A percentile compares a stretch with the other conserved stretches of the same genome.
These are phyloP conservation scores for Lophotriccus pileatus DNA, from an alignment of 2,797 vertebrate species.

Conservation along the genomic window DNA sequence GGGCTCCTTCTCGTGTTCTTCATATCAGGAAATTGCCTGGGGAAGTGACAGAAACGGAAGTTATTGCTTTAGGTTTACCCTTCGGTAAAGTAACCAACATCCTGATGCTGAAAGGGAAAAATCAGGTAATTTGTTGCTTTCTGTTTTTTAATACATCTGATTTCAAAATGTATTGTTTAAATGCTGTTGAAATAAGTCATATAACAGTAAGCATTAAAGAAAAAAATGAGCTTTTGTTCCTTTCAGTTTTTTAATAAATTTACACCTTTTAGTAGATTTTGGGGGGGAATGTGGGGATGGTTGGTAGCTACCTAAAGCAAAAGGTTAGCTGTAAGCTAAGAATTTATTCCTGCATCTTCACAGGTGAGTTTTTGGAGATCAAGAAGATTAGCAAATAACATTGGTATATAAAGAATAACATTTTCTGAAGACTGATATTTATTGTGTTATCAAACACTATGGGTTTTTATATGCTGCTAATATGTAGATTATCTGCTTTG, in stretches of 20 bases:
- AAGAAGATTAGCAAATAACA: background rate
- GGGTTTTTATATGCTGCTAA: background rate
- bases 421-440: background rate
- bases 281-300: fast-evolving
- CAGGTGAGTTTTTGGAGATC: background rate
- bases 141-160: background rate
- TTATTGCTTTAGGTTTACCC: slow-evolving; percentile 94
- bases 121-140: slow-evolving; percentile 83
- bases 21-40: slow-evolving; percentile 97
- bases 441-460: background rate
- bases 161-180: background rate
- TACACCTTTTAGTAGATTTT: background rate
- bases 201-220: background rate
- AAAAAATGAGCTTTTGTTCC: background rate
- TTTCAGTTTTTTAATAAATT: background rate
- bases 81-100: slow-evolving; percentile 99
- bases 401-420: background rate
- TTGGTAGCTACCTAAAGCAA: background rate
- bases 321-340: background rate
- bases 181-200: background rate
- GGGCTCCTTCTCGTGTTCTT: slow-evolving; percentile 92
- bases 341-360: background rate
- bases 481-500: background rate
- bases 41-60: slow-evolving; percentile 94
- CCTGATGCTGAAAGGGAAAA: slow-evolving; percentile 96